Evolutionary conservation across 2,888 invertebrate genomes (phyloP).

Genomic region (Amorpha juglandis): DNA sequence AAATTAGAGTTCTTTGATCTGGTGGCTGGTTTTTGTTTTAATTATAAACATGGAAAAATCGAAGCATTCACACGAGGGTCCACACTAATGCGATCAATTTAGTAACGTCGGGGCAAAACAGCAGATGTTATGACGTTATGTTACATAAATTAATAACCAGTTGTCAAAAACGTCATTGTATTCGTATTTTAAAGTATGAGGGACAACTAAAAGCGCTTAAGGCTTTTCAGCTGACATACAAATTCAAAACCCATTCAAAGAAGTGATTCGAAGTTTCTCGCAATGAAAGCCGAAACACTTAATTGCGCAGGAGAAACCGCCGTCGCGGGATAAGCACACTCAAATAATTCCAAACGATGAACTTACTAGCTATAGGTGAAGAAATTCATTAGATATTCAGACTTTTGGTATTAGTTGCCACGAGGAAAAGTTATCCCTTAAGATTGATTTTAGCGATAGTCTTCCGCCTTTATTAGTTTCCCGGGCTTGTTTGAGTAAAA

Average conservation of each 20-base stretch:
- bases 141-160: not conserved
- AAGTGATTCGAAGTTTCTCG: constrained; percentile 62
- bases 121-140: no score
- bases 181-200: constrained; percentile 36
- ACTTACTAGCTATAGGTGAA: constrained; percentile 56
- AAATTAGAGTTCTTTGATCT: no score
- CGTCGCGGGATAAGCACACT: constrained; percentile 51
- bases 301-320: constrained; percentile 60
- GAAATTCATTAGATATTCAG: constrained; percentile 67
- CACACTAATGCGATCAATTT: no score
- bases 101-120: no score
- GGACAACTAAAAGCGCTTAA: constrained; percentile 24
- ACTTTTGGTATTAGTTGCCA: constrained; percentile 59
- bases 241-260: constrained; percentile 56
- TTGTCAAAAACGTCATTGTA: not conserved
- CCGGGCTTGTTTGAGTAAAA: constrained; percentile 50
- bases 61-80: no score
- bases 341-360: constrained; percentile 59
- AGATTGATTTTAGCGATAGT: constrained; percentile 60
- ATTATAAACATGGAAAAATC: no score
- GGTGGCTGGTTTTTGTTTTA: no score
- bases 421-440: constrained; percentile 50
- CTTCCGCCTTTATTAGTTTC: constrained; percentile 49
- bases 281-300: constrained; percentile 68
- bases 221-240: constrained; percentile 39